A percentile compares a stretch with the other conserved stretches of the same genome.
Evolutionary conservation across 1,140 invertebrate genomes (phyloP).

Genomic region (Steinernema feltiae): DNA sequence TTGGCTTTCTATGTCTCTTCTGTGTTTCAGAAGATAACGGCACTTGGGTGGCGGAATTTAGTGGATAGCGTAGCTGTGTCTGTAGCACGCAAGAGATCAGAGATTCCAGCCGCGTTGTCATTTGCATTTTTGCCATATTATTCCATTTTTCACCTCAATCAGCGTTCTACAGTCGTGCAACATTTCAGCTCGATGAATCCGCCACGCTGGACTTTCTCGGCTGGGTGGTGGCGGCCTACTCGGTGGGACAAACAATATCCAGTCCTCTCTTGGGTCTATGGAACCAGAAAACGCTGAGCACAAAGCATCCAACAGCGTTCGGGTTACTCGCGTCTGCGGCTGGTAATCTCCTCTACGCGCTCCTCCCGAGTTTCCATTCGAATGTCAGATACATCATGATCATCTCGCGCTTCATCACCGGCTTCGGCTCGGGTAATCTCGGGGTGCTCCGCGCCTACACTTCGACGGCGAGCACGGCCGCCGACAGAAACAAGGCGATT

Average conservation of each 20-base stretch:
- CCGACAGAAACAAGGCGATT: conserved; percentile 33
- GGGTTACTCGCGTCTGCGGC: conserved; percentile 25
- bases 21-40: too few relatives aligned
- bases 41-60: too few relatives aligned
- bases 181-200: conserved; percentile 30
- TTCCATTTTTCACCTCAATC: neutral
- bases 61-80: too few relatives aligned
- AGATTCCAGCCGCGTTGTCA: too few relatives aligned
- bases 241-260: conserved; percentile 21
- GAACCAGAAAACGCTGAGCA: conserved; percentile 39
- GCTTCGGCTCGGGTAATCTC: conserved; percentile 33
- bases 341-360: conserved; percentile 28
- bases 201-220: conserved; percentile 34
- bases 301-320: conserved; percentile 21
- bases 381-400: conserved; percentile 36
- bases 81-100: too few relatives aligned
- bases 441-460: conserved; percentile 34
- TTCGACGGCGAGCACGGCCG: conserved; percentile 27
- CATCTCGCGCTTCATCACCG: conserved; percentile 24
- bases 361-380: conserved; percentile 22
- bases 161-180: too few relatives aligned
- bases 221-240: conserved; percentile 31
- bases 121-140: neutral
- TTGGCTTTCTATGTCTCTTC: too few relatives aligned
- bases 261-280: conserved; percentile 36